Conservation (phyloP, 2,888 invertebrate species). For the Drosophila emarginata region DNA sequence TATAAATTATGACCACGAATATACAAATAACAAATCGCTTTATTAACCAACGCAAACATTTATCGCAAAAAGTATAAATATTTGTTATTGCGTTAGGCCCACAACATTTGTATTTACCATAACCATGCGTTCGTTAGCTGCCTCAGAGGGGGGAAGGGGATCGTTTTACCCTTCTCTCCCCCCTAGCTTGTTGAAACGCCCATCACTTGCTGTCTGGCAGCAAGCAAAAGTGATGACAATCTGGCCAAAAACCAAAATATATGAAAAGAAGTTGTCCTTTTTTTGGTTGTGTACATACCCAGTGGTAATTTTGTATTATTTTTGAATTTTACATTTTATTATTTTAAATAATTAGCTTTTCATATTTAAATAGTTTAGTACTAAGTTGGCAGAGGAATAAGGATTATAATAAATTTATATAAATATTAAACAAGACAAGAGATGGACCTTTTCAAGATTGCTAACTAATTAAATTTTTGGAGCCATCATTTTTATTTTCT, state of each 20-base stretch:
- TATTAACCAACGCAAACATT: constrained; percentile 79
- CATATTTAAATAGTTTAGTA: too few relatives aligned
- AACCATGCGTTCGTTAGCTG: neutral
- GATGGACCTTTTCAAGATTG: too few relatives aligned
- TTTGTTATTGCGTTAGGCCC: constrained; percentile 79
- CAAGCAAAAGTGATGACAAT: constrained; percentile 59
- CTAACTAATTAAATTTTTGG: too few relatives aligned
- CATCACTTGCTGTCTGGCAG: neutral
- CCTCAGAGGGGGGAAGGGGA: neutral
- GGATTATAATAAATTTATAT: too few relatives aligned
- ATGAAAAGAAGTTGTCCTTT: neutral
- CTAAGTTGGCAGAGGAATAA: too few relatives aligned
- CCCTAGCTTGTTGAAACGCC: neutral
- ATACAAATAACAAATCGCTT: constrained; percentile 76
- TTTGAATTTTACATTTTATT: too few relatives aligned
- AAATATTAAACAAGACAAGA: too few relatives aligned
- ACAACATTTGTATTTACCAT: constrained; percentile 18
- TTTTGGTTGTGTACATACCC: constrained; percentile 24
- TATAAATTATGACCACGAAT: constrained; percentile 74
- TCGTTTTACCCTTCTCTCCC: neutral
- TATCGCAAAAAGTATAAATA: constrained; percentile 81
- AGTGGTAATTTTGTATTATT: constrained; percentile 39
- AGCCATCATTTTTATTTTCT: too few relatives aligned
- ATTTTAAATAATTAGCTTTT: too few relatives aligned
- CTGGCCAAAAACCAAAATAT: constrained; percentile 38